Conservation (phyloP, 2,888 invertebrate genomes). For the Lasioglossum villosulum region DNA sequence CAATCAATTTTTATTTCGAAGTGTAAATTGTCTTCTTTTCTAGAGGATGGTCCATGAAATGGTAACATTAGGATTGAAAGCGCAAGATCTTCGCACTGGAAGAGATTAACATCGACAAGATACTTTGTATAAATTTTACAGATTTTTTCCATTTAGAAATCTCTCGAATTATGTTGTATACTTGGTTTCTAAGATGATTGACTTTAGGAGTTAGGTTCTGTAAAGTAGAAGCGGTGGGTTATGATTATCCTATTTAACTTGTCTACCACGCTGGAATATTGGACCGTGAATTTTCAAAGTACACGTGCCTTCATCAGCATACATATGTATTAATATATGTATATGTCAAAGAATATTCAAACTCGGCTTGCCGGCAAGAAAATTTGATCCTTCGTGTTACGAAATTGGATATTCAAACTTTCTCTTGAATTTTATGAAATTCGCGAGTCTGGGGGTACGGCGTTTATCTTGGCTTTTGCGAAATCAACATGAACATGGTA, state of each 20-base stretch:
- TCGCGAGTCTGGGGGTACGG: background rate
- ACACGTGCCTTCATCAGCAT: background rate
- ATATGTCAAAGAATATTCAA: constrained; percentile 3
- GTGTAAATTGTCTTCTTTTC: background rate
- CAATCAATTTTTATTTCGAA: background rate
- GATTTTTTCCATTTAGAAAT: background rate
- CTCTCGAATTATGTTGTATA: background rate
- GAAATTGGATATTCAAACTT: background rate
- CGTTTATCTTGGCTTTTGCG: background rate
- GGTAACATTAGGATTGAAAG: background rate
- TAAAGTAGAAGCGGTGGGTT: background rate
- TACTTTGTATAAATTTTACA: background rate
- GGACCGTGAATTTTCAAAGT: background rate
- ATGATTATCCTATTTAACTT: background rate
- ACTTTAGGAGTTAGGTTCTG: background rate
- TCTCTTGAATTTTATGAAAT: background rate
- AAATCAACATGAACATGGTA: background rate
- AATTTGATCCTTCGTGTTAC: background rate
- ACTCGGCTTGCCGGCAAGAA: background rate
- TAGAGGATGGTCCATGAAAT: background rate
- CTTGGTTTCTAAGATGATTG: background rate
- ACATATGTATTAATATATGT: background rate
- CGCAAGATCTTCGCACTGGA: background rate
- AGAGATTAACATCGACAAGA: background rate
- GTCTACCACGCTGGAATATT: background rate